phyloP scores from a whole-genome alignment of 2,888 invertebrate species.

The Syritta pipiens region DNA sequence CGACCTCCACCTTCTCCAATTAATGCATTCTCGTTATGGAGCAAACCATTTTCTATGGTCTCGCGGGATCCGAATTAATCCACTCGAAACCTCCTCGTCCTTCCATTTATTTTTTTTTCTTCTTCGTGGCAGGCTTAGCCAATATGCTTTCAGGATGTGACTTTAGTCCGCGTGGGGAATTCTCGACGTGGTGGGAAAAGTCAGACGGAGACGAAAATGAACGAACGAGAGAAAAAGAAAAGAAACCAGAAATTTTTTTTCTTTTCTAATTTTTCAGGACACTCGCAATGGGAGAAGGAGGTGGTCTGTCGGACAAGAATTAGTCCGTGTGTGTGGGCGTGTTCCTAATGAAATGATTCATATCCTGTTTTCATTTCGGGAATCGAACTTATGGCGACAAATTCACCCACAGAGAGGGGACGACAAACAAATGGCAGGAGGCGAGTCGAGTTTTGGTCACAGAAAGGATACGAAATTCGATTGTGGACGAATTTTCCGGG shows the following conservation, averaged over 20 bases:
- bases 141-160: constrained; percentile 56
- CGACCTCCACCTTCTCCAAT: constrained; percentile 40
- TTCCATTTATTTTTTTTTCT: background rate
- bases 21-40: constrained; percentile 58
- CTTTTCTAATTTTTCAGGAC: constrained; percentile 52
- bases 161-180: constrained; percentile 29
- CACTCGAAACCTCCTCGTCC: no score
- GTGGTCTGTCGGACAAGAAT: no score
- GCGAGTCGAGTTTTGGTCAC: no score
- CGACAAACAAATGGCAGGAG: constrained; percentile 6
- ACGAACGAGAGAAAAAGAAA: background rate
- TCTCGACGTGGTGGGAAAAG: constrained; percentile 17
- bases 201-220: constrained; percentile 5
- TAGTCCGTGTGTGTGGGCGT: constrained; percentile 53
- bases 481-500: constrained; percentile 13
- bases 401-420: constrained; percentile 28
- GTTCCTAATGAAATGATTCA: constrained; percentile 67
- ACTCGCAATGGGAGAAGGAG: constrained; percentile 12
- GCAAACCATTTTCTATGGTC: constrained; percentile 54
- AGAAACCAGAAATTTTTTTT: constrained; percentile 36
- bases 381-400: constrained; percentile 45
- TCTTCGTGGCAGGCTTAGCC: background rate
- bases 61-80: constrained; percentile 47
- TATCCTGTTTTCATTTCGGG: constrained; percentile 63
- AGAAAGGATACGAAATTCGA: constrained; percentile 44